Evolutionary conservation across 1,140 invertebrate species (phyloP), one percentile per base, ranked within the genome.

Genomic region (Nasonia giraulti): DNA sequence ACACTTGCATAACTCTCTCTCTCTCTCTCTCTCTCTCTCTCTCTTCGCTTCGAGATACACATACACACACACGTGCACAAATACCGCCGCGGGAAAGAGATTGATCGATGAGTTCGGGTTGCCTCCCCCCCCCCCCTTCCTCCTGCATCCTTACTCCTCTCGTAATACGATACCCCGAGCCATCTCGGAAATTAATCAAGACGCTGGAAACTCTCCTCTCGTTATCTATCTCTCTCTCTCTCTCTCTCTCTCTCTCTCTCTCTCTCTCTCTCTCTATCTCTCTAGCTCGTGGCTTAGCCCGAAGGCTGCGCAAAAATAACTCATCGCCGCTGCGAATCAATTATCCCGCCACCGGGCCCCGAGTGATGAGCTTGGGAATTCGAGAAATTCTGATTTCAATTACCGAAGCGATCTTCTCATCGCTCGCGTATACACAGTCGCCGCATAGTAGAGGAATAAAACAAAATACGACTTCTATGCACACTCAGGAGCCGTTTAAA

Each of bases 181-280:
- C 80, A 75, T 74, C 50, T 76, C 33, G 81, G 69, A 83, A 83
- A 83, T 83, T 83, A 83, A 83, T 83, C 81, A 83, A 77, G 37
- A 55, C 33, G 12, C 40, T 66, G 44, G 40, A 20, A 20, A 55
- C 37, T 78, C 76, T 37, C 20, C 20, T 50, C 37, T 76, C 20
- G 1, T 11, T 37, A 14, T 62, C 23, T 62, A 27, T 50, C 40
- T 20, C 44, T 44, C 6, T 11, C 44, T 23, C 44, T 20, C 37
- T 44, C 40, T n/a, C 23, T 62, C 50, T 50, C 40, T 20, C 44
- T 44, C 6, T 11, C 44, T 23, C 44, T 20, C 37, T 44, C 40
- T n/a, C 23, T 62, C 50, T 50, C 23, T 62, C 50, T 50, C 40
- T 20, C 44, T 44, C 6, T 11, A 23, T 23, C 44, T 20, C 37